phyloP scores from a whole-genome alignment of 2,113 vertebrate species.

The Hippocampus barbouri region DNA sequence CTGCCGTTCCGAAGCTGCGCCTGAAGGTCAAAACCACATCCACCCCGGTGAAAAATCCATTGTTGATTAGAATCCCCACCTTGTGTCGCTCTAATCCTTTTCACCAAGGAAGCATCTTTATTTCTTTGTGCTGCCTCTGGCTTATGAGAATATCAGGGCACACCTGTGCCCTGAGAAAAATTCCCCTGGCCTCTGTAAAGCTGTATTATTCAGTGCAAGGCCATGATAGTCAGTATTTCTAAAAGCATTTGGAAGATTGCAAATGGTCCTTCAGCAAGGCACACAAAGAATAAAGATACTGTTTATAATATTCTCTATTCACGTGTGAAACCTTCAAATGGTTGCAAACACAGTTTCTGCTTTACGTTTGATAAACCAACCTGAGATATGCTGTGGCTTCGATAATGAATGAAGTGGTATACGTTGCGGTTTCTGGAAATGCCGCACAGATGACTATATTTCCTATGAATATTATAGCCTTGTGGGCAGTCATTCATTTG shows the following conservation, averaged over 20 bases:
- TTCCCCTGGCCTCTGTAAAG: conserved; percentile 65
- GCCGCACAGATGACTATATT: conserved; percentile 6
- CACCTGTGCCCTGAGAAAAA: conserved; percentile 65
- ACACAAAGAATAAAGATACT: conserved; percentile 29
- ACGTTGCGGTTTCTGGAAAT: conserved; percentile 4
- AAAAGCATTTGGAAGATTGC: conserved; percentile 57
- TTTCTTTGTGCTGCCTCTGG: conserved; percentile 60
- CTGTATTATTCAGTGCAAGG: conserved; percentile 70
- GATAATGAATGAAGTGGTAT: not conserved
- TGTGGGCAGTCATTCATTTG: conserved; percentile 29
- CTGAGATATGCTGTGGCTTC: conserved; percentile 5
- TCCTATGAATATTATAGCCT: conserved; percentile 10
- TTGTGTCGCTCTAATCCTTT: conserved; percentile 58
- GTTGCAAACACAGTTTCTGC: conserved; percentile 20
- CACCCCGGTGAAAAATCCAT: conserved; percentile 61
- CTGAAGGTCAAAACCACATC: conserved; percentile 68
- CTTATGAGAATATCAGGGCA: conserved; percentile 68
- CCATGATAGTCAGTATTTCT: conserved; percentile 56
- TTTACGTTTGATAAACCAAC: conserved; percentile 25
- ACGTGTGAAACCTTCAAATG: conserved; percentile 22
- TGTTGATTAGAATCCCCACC: conserved; percentile 59
- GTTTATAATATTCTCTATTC: conserved; percentile 39
- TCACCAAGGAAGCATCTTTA: conserved; percentile 60
- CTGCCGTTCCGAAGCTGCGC: conserved; percentile 56
- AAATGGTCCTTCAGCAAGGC: conserved; percentile 51